These are phyloP conservation scores for Onychomys arenicola DNA, from an alignment of 2,797 vertebrate genomes.

Conservation along the genomic window DNA sequence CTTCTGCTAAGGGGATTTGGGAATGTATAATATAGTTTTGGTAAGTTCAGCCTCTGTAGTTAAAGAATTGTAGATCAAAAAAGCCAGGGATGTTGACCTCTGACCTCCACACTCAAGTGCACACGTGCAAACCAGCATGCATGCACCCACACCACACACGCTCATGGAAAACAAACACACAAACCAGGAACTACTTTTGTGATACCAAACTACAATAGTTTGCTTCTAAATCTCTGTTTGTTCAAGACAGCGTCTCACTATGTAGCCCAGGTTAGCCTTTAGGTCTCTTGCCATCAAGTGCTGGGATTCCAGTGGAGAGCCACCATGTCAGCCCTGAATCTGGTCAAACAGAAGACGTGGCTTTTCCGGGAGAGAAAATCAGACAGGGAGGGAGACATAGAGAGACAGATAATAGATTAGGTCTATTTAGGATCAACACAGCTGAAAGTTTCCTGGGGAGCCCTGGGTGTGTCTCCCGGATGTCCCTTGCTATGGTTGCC, in stretches of 20 bases:
- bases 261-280: background rate
- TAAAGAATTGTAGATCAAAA: background rate
- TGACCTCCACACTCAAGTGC: background rate
- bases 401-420: background rate
- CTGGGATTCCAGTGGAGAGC: background rate
- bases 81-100: background rate
- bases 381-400: background rate
- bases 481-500: background rate
- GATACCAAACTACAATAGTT: background rate
- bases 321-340: background rate
- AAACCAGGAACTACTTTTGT: background rate
- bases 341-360: constrained; percentile 31
- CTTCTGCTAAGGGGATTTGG: background rate
- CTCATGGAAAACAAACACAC: background rate
- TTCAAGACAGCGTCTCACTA: background rate
- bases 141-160: background rate
- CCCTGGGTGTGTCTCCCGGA: background rate
- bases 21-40: background rate
- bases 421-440: constrained; percentile 23
- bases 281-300: background rate
- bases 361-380: constrained; percentile 37
- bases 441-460: background rate
- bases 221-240: constrained; percentile 40
- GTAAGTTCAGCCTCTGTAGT: background rate
- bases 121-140: background rate